Base-by-base conservation (phyloP, 2,797 vertebrate genomes). In the Pitangus sulphuratus region DNA sequence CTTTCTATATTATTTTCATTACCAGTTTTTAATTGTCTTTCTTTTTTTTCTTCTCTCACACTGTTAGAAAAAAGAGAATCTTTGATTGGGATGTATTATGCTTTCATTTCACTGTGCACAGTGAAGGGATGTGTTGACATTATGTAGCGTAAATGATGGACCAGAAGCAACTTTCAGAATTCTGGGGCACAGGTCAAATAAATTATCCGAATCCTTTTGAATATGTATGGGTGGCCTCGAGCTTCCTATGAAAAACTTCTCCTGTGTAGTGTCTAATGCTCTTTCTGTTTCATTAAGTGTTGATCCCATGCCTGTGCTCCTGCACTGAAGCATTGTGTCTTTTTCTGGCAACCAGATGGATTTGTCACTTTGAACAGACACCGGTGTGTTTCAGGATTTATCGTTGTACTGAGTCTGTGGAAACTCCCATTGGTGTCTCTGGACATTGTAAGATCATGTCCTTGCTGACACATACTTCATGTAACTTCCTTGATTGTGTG, bases 171-270 rank as follows among this genome's bases (percentile, higher is more conserved):
- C 47, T 89, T 78, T 8, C 47, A 86, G 65, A 65, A 39, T 80
- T 93, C 69, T 62, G 40, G 80, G 74, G 47, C 70, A 90, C 28
- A 77, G 95, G 85, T 91, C 91, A 95, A 79, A 88, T 86, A 86
- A 96, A 92, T 92, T 82, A 88, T 66, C 69, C 19, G n/a, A 33
- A 89, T 92, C 44, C 40, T 91, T 90, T 79, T 96, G 84, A 94
- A 91, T 94, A 95, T 81, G 69, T 69, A 70, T 91, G 77, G 6
- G 58, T 95, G 30, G 79, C 87, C 89, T 82, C 61, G 44, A 69
- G 84, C 89, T 91, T 85, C 40, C 40, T 58, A 37, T 65, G 60
- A 44, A 80, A 85, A 92, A 40, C 30, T 78, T 56, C 48, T 89
- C 40, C 28, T 76, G 8, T 69, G 44, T 66, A 51, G 40, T 14